Base-by-base conservation (phyloP, 2,888 invertebrate genomes). In the Scaptomyza reducta region DNA sequence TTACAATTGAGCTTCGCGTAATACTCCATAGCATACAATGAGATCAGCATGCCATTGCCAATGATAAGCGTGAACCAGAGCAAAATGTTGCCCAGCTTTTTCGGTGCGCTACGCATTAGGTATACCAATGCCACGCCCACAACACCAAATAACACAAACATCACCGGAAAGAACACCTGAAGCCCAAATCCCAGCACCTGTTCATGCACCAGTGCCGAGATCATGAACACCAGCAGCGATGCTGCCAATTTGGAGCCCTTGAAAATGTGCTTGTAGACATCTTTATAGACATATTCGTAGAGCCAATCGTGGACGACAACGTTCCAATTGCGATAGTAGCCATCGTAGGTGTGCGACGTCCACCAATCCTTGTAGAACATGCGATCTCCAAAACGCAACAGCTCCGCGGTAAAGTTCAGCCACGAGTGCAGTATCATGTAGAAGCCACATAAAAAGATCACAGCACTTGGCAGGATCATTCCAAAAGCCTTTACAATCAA, bases 311-410 rank as follows among this genome's bases (percentile, higher is more conserved):
- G 96, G 0, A 99, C 98, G 0, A 98, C 95, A 14, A 97, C 94
- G 91, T 99, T 99, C 99, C 99, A 99, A 5, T 96, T 96, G n/a
- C 98, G 94, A 91, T 97, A 98, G 91, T 95, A 99, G 13, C 93
- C 93, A 0, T 95, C 94, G 91, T 95, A 98, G n/a, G 95, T 94
- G 0, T 95, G 94, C 2, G 95, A 94, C 56, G 96, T 98, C 99
- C 98, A 99, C 98, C 98, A 99, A 95, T 98, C 95, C 92, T 94
- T 94, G 89, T 97, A 95, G 93, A 97, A 95, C 93, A 95, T 93
- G 89, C 98, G 92, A 92, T 99, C 97, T 6, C 94, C 96, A 91
- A 99, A 99, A 66, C 94, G 94, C 67, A 98, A 91, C 92, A 98
- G 93, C 91, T 99, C 99, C 0, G 97, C 96, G 87, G 96, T 97